Evolutionary conservation across 2,113 vertebrate species (phyloP).

Genomic region (Macquaria ambigua): DNA sequence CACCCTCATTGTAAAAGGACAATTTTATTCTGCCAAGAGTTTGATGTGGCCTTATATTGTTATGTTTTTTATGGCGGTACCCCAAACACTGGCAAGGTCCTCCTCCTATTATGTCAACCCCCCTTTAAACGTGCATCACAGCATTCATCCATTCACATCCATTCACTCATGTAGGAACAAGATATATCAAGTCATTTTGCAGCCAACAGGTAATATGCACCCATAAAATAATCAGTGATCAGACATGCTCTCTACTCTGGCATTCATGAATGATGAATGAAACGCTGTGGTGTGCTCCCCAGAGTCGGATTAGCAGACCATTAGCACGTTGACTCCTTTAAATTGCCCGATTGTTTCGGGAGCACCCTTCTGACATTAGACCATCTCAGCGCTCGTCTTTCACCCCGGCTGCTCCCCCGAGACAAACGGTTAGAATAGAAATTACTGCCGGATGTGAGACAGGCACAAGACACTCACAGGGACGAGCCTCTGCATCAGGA

Average conservation of each 20-base stretch:
- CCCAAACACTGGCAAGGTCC: neutral
- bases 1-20: neutral
- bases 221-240: conserved; percentile 56
- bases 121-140: neutral
- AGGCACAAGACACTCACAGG: conserved; percentile 11
- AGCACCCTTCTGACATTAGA: conserved; percentile 23
- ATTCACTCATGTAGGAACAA: neutral
- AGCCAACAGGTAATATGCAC: conserved; percentile 48
- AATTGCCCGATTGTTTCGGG: conserved; percentile 40
- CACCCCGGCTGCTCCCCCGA: conserved; percentile 27
- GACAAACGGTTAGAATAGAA: conserved; percentile 35
- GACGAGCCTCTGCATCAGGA: conserved; percentile 11
- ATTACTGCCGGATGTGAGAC: conserved; percentile 25
- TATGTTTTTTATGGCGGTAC: neutral
- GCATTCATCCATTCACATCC: neutral
- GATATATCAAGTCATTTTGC: conserved; percentile 9
- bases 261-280: conserved; percentile 59
- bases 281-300: conserved; percentile 25
- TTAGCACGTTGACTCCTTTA: conserved; percentile 61
- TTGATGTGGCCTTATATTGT: neutral
- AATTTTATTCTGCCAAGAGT: neutral
- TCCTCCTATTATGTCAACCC: neutral
- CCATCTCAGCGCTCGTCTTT: conserved; percentile 41
- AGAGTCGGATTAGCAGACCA: conserved; percentile 51
- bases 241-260: conserved; percentile 29